A percentile compares a stretch with the other conserved stretches of the same genome.
phyloP scores from a whole-genome alignment of 2,797 vertebrate species.

The Helarctos malayanus region DNA sequence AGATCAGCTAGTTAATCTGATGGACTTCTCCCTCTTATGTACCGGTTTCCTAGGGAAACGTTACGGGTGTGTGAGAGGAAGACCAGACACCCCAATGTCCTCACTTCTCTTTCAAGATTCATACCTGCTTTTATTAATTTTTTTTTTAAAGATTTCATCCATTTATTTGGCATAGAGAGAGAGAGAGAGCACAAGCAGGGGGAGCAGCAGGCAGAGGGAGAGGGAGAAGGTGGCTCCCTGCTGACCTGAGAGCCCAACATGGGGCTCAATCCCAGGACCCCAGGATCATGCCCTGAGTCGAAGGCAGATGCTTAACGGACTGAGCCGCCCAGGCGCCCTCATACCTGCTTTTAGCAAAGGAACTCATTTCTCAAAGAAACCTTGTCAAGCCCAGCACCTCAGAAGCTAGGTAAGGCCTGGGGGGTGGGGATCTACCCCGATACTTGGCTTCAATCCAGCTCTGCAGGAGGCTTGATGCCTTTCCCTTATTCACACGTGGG shows the following conservation, averaged over 20 bases:
- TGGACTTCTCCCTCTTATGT: background rate
- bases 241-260: no score
- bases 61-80: background rate
- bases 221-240: no score
- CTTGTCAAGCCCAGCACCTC: background rate
- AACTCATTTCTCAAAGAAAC: background rate
- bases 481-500: background rate
- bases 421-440: background rate
- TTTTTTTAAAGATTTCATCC: no score
- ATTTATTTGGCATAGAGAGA: no score
- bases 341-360: background rate
- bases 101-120: rapidly evolving
- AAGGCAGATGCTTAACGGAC: no score
- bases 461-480: background rate
- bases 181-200: no score
- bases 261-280: no score
- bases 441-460: background rate
- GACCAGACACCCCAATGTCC: background rate
- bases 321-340: no score
- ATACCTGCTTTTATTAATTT: no score
- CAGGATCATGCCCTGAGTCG: no score
- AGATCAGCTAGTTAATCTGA: background rate
- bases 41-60: background rate
- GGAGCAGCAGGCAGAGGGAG: no score
- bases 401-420: background rate